Evolutionary conservation across 2,888 invertebrate genomes (phyloP), one percentile per base, ranked within the genome.

Genomic region (Mesochorus sp.): DNA sequence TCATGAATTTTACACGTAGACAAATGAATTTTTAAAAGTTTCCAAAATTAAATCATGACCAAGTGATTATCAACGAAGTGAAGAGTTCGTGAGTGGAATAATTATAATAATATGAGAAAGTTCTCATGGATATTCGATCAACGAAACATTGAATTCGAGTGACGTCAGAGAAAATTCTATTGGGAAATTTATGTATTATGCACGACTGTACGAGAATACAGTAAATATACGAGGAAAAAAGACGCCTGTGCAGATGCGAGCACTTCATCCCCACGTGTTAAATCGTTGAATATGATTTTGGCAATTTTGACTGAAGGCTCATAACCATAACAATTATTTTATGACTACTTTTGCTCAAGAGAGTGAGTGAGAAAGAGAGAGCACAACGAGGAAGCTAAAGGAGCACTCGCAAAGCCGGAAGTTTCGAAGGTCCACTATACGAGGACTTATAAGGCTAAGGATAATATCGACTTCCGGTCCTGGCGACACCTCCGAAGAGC

Each of bases 401-500:
- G 47, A 55, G 57, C 62, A 55, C 70, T n/a, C n/a, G 55, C 34
- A 31, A 67, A 70, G 39, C 64, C 78, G 81, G 77, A 80, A 80
- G 79, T 73, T 57, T 66, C 77, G 73, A 81, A 81, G 77, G 75
- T 77, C 80, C n/a, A n/a, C n/a, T 31, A 4, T 34, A 6, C 21
- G 10, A 57, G 57, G 42, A 39, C 66, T 70, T 70, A 39, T 44
- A 61, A 74, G 73, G 26, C 62, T 57, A 64, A 47, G 76, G 62
- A 77, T 77, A 73, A 64, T 75, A 51, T 66, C 78, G 61, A 66
- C 73, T 80, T 74, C 81, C 73, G 75, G 80, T 73, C 53, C 19
- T n/a, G 42, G 68, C 24, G 67, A 74, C 76, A 77, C 68, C 66
- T 68, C 72, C 75, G 70, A 75, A 77, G 62, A 75, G 75, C 68